phyloP scores from a whole-genome alignment of 2,888 invertebrate genomes.

The Cyclophora albipunctata region DNA sequence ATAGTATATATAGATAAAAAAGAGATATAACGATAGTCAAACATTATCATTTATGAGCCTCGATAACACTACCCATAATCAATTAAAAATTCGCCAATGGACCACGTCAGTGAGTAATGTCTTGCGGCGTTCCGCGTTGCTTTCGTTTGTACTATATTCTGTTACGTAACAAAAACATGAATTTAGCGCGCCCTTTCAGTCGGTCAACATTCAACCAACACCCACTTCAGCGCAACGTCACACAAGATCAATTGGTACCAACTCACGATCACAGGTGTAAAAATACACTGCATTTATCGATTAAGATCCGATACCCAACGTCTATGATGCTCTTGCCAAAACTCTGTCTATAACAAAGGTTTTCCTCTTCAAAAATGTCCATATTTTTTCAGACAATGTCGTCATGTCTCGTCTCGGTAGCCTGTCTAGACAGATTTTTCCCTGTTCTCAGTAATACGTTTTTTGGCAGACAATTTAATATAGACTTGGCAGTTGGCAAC shows the following conservation, averaged over 20 bases:
- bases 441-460: slow-evolving; percentile 65
- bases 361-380: slow-evolving; percentile 22
- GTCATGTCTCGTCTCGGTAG: slow-evolving; percentile 51
- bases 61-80: slow-evolving; percentile 2
- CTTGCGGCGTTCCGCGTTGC: slow-evolving; percentile 38
- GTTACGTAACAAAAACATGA: slow-evolving; percentile 38
- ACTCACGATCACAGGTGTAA: slow-evolving; percentile 12
- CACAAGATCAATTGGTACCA: slow-evolving; percentile 17
- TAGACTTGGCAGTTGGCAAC: slow-evolving; percentile 71
- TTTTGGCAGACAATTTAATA: slow-evolving; percentile 64
- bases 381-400: slow-evolving; percentile 1
- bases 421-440: slow-evolving; percentile 64
- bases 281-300: background rate
- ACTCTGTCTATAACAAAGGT: slow-evolving; percentile 2
- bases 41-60: slow-evolving; percentile 1
- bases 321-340: no score
- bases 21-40: background rate
- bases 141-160: slow-evolving; percentile 43
- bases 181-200: slow-evolving; percentile 44
- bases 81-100: slow-evolving; percentile 19
- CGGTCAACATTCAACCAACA: slow-evolving; percentile 25
- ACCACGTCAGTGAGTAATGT: slow-evolving; percentile 20
- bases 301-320: no score
- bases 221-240: slow-evolving; percentile 34
- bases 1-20: no score